Percentiles rank a stretch among this genome's conserved stretches.
phyloP scores from a whole-genome alignment of 2,888 invertebrate genomes.

The Trachelus tabidus region DNA sequence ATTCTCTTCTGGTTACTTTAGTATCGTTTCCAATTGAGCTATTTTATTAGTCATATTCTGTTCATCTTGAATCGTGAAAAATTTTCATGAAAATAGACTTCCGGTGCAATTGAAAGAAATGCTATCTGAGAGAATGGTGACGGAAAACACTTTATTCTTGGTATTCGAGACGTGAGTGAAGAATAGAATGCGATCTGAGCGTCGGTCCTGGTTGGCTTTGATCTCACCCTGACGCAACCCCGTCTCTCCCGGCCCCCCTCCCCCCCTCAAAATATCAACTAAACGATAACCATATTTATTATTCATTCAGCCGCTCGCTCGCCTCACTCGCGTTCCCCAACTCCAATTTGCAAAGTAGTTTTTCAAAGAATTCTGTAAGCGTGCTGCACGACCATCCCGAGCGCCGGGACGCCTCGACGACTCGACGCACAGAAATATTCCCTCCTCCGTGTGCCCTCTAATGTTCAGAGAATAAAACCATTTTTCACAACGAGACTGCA shows the following conservation, averaged over 20 bases:
- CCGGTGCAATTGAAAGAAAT: not conserved
- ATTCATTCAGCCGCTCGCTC: constrained; percentile 69
- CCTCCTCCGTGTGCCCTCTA: not conserved
- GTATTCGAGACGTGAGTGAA: constrained; percentile 20
- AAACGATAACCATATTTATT: constrained; percentile 74
- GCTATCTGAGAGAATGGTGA: not conserved
- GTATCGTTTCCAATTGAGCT: not conserved
- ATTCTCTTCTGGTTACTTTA: not conserved
- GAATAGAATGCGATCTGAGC: constrained; percentile 37
- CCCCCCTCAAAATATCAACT: constrained; percentile 72
- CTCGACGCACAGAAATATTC: not conserved
- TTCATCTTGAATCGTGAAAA: not conserved
- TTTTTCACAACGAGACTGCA: not conserved
- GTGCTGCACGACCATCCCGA: constrained; percentile 30
- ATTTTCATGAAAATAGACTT: not conserved
- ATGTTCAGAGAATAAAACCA: not conserved
- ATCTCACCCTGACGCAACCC: constrained; percentile 38
- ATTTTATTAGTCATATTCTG: not conserved
- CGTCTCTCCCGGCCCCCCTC: constrained; percentile 67
- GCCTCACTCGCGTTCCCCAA: constrained; percentile 45
- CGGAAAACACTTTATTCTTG: not conserved
- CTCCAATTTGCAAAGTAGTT: constrained; percentile 60
- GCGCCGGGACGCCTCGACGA: not conserved
- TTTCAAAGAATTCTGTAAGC: constrained; percentile 43
- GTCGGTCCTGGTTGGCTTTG: constrained; percentile 38